These are phyloP conservation scores for Danio albolineatus DNA, from an alignment of 2,797 vertebrate species.

Conservation along the genomic window DNA sequence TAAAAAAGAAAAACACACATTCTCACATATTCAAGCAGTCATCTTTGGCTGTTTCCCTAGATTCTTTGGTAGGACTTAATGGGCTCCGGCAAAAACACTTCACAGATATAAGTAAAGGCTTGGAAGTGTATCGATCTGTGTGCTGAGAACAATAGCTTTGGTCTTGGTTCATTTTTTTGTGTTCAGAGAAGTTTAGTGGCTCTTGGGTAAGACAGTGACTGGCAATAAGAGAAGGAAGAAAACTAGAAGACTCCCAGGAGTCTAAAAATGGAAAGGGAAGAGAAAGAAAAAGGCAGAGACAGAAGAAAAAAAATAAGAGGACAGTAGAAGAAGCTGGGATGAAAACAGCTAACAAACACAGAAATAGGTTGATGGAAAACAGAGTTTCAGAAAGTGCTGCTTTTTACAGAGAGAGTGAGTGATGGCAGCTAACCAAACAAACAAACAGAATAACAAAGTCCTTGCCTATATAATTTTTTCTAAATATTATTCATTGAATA, in stretches of 20 bases:
- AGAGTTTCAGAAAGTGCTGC: conserved; percentile 21
- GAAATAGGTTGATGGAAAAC: conserved; percentile 28
- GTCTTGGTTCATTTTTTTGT: conserved; percentile 69
- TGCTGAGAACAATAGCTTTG: conserved; percentile 73
- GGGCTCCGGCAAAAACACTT: conserved; percentile 65
- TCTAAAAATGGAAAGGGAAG: conserved; percentile 30
- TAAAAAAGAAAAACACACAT: conserved; percentile 5
- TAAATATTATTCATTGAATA: conserved; percentile 18
- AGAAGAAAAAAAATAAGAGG: conserved; percentile 53
- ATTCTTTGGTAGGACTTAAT: conserved; percentile 53
- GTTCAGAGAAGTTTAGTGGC: conserved; percentile 59
- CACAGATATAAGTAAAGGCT: conserved; percentile 76
- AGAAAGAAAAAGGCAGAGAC: conserved; percentile 54
- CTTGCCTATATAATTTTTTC: conserved; percentile 10
- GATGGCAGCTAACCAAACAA: conserved; percentile 43
- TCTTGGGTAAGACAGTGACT: conserved; percentile 49
- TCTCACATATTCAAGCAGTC: not conserved
- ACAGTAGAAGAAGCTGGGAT: conserved; percentile 46
- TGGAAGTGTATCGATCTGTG: conserved; percentile 81
- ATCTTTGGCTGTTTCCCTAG: conserved; percentile 14
- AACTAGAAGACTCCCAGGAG: conserved; percentile 36
- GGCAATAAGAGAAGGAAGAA: not conserved
- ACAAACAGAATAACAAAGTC: conserved; percentile 24
- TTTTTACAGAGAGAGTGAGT: not conserved
- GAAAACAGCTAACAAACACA: conserved; percentile 15